Evolutionary conservation across 1,140 invertebrate genomes (phyloP).

Genomic region (Argopecten irradians): DNA sequence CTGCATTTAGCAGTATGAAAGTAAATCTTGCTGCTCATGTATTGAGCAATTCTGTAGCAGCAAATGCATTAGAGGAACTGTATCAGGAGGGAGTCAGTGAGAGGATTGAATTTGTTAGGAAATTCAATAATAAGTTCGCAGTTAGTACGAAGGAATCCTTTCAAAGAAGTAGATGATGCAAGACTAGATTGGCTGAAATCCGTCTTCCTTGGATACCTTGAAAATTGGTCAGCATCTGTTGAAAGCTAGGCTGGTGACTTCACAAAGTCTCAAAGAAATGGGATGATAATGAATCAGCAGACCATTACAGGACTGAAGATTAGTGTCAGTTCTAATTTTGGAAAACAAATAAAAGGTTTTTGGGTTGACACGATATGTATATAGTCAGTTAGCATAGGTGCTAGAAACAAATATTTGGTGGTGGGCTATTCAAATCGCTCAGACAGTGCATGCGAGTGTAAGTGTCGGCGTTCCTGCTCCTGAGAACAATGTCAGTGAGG

Average conservation of each 20-base stretch:
- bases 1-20: too few species aligned
- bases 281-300: constrained; percentile 48
- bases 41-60: too few species aligned
- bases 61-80: constrained; percentile 45
- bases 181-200: constrained; percentile 36
- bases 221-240: constrained; percentile 30
- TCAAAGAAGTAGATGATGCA: constrained; percentile 30
- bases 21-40: too few species aligned
- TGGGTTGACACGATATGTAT: too few species aligned
- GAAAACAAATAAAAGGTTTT: too few species aligned
- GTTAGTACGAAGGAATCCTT: constrained; percentile 41
- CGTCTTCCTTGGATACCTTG: constrained; percentile 47
- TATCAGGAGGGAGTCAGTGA: constrained; percentile 42
- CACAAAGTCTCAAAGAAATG: constrained; percentile 36
- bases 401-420: too few species aligned
- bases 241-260: constrained; percentile 39
- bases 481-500: too few species aligned
- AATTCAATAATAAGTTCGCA: constrained; percentile 55
- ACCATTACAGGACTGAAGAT: constrained; percentile 50
- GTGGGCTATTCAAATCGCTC: too few species aligned
- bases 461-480: too few species aligned
- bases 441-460: too few species aligned
- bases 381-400: too few species aligned
- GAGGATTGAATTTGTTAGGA: constrained; percentile 49
- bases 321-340: constrained; percentile 38